Evolutionary conservation across 2,113 vertebrate species (phyloP).

Genomic region (Mobula hypostoma): DNA sequence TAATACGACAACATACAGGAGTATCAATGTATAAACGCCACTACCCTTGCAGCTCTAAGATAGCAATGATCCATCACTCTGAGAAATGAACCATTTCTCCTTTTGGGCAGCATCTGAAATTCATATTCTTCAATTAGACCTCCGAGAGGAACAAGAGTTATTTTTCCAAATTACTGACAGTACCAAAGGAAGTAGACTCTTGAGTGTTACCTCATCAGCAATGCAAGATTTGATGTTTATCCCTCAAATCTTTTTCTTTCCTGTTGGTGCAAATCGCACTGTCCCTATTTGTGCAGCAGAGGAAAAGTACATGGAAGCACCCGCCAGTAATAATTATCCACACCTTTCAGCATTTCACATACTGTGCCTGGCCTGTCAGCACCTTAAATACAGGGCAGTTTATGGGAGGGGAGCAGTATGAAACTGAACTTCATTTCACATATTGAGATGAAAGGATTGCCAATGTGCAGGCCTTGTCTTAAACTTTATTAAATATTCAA

Average conservation of each 20-base stretch:
- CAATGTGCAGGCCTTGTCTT: background rate
- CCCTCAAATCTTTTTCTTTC: background rate
- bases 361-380: background rate
- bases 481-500: background rate
- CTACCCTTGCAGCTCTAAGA: background rate
- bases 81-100: background rate
- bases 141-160: background rate
- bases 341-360: background rate
- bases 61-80: background rate
- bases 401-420: background rate
- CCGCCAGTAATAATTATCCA: background rate
- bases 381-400: background rate
- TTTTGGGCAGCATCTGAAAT: background rate
- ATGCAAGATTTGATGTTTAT: background rate
- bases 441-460: background rate
- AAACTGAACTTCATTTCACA: background rate
- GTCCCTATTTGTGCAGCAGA: background rate
- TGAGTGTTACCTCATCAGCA: background rate
- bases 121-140: background rate
- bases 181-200: background rate
- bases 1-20: background rate
- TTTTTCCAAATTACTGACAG: background rate
- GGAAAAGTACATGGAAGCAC: background rate
- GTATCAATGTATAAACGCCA: background rate
- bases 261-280: background rate